Base-by-base conservation (phyloP, 2,113 vertebrate species). In the Rhea americana region DNA sequence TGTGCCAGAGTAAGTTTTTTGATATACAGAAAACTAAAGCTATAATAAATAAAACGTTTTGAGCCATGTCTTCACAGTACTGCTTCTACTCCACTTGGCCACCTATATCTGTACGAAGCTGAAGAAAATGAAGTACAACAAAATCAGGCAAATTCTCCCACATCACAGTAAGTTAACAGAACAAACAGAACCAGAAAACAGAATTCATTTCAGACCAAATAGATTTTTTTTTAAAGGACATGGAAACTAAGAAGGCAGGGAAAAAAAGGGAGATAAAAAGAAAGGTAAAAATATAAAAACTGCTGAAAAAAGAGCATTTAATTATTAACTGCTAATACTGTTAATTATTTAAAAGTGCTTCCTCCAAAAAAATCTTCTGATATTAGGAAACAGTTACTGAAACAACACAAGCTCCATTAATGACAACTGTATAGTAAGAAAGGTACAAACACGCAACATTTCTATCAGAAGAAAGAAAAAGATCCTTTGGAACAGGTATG, bases 361-460 rank as follows among this genome's bases (percentile, higher is more conserved):
- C 15, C 66, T 89, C n/a, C 22, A 66, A 65, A 85, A 70, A 58
- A 32, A 43, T 45, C 3, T 79, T 85, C n/a, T 66, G 26, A 2
- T 28, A 88, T 16, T 13, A 45, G 26, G 32, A 74, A 66, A 37
- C 9, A 13, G 50, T 66, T 66, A 77, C 1, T 20, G 48, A 91
- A 89, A 66, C 32, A 73, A 56, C 87, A 41, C 16, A 10, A 73
- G 51, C 75, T 56, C n/a, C n/a, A 73, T 55, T 72, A 56, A 28
- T 1, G 3, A 68, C 65, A 68, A 19, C 30, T 65, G 14, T 26
- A 13, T 4, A n/a, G 37, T 55, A 50, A 84, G 18, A 68, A 51
- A 87, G 48, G 35, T 59, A 13, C 66, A 32, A 78, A 59, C 2
- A 28, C 0, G 0, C 3, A 59, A 48, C 61, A 53, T 2, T 58